A percentile compares a stretch with the other conserved stretches of the same genome.
Evolutionary conservation across 2,797 vertebrate genomes (phyloP).

Genomic region (Lophotriccus pileatus): DNA sequence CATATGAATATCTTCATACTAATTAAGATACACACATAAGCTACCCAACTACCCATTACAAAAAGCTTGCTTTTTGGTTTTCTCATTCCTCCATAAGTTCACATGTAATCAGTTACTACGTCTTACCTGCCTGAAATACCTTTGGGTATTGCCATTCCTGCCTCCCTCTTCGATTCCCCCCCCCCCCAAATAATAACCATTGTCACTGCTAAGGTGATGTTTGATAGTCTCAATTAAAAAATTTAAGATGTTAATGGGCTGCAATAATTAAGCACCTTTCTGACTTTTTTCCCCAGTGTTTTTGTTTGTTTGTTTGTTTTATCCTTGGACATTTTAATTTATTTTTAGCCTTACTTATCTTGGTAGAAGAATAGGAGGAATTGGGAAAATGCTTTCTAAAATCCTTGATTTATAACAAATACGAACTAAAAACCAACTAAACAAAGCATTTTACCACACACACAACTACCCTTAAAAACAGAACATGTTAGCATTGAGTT

Average conservation of each 20-base stretch:
- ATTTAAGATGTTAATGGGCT: background rate
- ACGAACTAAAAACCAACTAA: background rate
- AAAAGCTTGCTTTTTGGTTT: background rate
- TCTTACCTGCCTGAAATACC: background rate
- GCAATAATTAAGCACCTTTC: background rate
- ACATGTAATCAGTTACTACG: background rate
- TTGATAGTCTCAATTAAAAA: background rate
- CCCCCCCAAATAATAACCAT: too few species aligned
- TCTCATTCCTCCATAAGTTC: background rate
- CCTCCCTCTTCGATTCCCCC: too few species aligned
- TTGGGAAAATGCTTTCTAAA: background rate
- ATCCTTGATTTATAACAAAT: background rate
- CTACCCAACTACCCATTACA: background rate
- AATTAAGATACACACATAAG: background rate
- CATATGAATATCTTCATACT: background rate
- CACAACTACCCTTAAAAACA: background rate
- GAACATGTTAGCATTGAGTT: background rate
- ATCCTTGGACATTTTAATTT: background rate
- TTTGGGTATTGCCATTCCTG: background rate
- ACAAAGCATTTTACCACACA: background rate
- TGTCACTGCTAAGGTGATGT: background rate
- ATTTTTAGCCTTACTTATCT: background rate
- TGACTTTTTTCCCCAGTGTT: rapidly evolving
- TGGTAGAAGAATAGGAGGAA: background rate
- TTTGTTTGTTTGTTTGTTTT: background rate